These are phyloP conservation scores for Fragum sueziense DNA, from an alignment of 2,888 invertebrate species.

Conservation along the genomic window DNA sequence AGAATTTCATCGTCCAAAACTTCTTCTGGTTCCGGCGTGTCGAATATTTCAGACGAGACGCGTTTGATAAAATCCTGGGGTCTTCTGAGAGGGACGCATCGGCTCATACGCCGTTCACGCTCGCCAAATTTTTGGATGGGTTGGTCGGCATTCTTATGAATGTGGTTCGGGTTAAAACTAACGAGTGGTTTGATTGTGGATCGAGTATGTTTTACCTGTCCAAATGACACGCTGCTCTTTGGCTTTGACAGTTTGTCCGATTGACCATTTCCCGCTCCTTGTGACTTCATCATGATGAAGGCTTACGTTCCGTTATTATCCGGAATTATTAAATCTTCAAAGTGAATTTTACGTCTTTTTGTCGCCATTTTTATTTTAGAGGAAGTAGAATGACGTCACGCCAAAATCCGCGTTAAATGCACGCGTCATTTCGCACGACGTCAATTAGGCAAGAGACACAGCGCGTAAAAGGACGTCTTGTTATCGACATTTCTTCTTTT, in stretches of 20 bases:
- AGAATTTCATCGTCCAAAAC: slow-evolving; percentile 51
- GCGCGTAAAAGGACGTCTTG: no score
- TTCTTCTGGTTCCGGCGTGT: slow-evolving; percentile 45
- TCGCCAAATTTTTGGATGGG: slow-evolving; percentile 13
- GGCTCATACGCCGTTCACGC: slow-evolving; percentile 23
- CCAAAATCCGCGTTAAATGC: not conserved
- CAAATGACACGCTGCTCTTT: slow-evolving; percentile 30
- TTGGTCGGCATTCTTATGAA: not conserved
- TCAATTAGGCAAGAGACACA: no score
- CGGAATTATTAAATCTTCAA: not conserved
- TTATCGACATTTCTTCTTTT: no score
- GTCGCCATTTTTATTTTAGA: not conserved
- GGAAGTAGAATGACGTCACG: slow-evolving; percentile 7
- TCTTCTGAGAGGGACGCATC: slow-evolving; percentile 17
- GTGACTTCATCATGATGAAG: not conserved
- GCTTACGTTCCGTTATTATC: not conserved
- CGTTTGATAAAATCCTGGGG: slow-evolving; percentile 4
- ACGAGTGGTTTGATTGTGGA: slow-evolving; percentile 1
- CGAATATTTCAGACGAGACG: not conserved
- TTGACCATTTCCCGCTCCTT: not conserved
- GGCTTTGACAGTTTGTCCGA: not conserved
- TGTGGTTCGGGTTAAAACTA: not conserved
- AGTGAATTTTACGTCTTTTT: slow-evolving; percentile 13
- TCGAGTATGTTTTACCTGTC: not conserved
- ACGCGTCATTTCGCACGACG: not conserved